Evolutionary conservation across 2,888 invertebrate genomes (phyloP).

Genomic region (Argynnis bischoffii): DNA sequence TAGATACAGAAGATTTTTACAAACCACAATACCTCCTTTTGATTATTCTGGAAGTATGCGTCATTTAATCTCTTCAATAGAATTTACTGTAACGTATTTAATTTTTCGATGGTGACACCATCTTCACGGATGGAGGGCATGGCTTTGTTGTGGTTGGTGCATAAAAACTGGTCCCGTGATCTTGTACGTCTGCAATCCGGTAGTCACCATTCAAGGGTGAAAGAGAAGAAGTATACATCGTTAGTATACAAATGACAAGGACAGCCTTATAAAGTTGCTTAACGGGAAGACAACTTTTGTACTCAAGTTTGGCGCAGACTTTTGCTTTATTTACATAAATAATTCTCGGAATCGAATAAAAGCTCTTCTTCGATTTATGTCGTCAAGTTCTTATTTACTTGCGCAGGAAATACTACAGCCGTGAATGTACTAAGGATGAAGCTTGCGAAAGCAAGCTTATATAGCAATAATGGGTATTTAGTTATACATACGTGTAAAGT

Average conservation of each 20-base stretch:
- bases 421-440: constrained; percentile 34
- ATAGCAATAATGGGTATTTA: no score
- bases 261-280: constrained; percentile 54
- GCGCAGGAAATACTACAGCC: constrained; percentile 35
- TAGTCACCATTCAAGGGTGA: constrained; percentile 72
- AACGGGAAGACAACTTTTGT: constrained; percentile 66
- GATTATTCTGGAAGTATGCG: neutral
- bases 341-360: constrained; percentile 55
- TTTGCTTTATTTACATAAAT: constrained; percentile 59
- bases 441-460: neutral
- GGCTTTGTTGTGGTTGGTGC: constrained; percentile 49
- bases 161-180: constrained; percentile 75
- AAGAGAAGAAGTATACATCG: constrained; percentile 50
- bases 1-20: no score
- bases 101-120: constrained; percentile 42
- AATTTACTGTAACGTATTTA: constrained; percentile 21
- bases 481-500: no score
- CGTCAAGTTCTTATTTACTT: constrained; percentile 44
- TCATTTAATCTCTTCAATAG: constrained; percentile 14
- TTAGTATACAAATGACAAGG: constrained; percentile 47
- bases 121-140: constrained; percentile 45
- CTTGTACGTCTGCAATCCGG: constrained; percentile 60
- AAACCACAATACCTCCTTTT: no score
- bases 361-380: constrained; percentile 48
- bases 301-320: constrained; percentile 46